phyloP scores from a whole-genome alignment of 2,888 invertebrate species.

The Agrotis segetum region DNA sequence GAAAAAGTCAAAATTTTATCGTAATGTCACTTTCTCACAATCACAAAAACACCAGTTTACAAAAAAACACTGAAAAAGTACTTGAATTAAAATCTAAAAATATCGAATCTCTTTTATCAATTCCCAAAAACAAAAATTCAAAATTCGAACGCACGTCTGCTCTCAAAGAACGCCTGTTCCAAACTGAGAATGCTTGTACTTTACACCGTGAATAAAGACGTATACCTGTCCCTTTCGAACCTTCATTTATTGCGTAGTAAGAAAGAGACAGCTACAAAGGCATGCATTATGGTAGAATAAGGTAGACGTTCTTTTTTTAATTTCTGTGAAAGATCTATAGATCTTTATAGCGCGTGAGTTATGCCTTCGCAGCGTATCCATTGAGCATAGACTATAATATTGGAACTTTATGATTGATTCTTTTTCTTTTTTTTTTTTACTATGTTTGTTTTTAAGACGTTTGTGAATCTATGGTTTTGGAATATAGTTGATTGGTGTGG shows the following conservation, averaged over 20 bases:
- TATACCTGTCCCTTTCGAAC: slow-evolving; percentile 70
- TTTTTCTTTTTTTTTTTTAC: slow-evolving; percentile 62
- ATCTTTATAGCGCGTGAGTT: slow-evolving; percentile 86
- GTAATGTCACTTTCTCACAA: slow-evolving; percentile 49
- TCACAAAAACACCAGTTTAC: slow-evolving; percentile 28
- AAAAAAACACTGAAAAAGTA: slow-evolving; percentile 27
- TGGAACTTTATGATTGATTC: slow-evolving; percentile 62
- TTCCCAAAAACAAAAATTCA: slow-evolving; percentile 39
- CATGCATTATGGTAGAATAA: slow-evolving; percentile 86
- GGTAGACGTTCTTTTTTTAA: slow-evolving; percentile 83
- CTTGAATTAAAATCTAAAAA: slow-evolving; percentile 16
- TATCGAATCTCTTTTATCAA: slow-evolving; percentile 33
- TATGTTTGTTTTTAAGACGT: slow-evolving; percentile 53
- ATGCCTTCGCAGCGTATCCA: slow-evolving; percentile 82
- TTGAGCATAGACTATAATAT: slow-evolving; percentile 59
- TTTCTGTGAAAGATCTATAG: slow-evolving; percentile 89
- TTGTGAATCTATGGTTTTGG: slow-evolving; percentile 5
- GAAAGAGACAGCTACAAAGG: slow-evolving; percentile 81
- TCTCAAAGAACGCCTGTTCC: slow-evolving; percentile 52
- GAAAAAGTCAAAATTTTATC: slow-evolving; percentile 4
- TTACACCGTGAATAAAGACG: slow-evolving; percentile 72
- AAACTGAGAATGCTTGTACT: slow-evolving; percentile 71
- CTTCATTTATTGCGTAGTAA: slow-evolving; percentile 21
- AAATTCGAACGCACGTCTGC: slow-evolving; percentile 48
- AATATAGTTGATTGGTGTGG: slow-evolving; percentile 39